Evolutionary conservation across 2,888 invertebrate genomes (phyloP), one percentile per base, ranked within the genome.

Genomic region (Metacarcinus magister): DNA sequence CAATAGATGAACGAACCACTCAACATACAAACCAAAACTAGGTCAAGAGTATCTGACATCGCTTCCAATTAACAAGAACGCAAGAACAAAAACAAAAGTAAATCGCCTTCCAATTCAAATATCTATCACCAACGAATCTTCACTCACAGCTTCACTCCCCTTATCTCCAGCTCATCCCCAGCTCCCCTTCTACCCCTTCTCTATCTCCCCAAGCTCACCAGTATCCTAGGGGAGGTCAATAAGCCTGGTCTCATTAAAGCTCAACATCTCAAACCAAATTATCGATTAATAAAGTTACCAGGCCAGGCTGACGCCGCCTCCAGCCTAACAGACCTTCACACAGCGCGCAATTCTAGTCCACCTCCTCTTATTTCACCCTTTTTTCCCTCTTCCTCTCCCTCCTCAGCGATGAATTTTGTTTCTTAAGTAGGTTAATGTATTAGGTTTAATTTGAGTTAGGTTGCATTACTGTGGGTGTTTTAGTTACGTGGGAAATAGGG

Each of bases 231-330:
- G 82, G 82, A 32, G 82, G 82, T 82, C 82, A 82, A 82, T 82
- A 82, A 82, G 82, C 82, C 32, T 19, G 32, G 82, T 82, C 82
- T 82, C 82, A 82, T 82, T 82, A 82, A 82, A 82, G 82, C 82
- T 82, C 82, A 82, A 82, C 82, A 82, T 82, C 82, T 82, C 82
- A 82, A 82, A 82, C 82, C 82, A 23, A 82, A 82, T 82, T 82
- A 82, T 82, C 82, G 82, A 82, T 82, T 82, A n/a, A 82, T 82
- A 82, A 28, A 82, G 82, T 28, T 82, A 82, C 82, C 28, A 28
- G 82, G 82, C 82, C 82, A 82, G 10, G 0, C 82, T 32, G 32
- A 8, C 82, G 32, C 32, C 82, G 13, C 32, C 28, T n/a, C 32
- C 28, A 19, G 19, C 67, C 19, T 1, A 16, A 10, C 67, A 0